Base-by-base conservation (phyloP, 64 coral and sea anemone genomes). In the Pachyseris speciosa region DNA sequence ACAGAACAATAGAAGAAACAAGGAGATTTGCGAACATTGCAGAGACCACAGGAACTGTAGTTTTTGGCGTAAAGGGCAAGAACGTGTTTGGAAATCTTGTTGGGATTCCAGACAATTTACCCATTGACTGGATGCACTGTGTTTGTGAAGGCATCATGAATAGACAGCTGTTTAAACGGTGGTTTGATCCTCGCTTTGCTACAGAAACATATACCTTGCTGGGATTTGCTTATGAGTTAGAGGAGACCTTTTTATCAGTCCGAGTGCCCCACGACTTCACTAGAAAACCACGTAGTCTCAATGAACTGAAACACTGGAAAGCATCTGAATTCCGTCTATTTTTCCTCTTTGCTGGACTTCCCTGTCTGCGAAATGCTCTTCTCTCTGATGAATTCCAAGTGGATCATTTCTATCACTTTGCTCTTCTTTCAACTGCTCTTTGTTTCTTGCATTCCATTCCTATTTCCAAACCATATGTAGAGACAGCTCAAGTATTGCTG, bases 111-210 rank as follows among this genome's bases (percentile, higher is more conserved):
- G 90, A 92, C 51, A 92, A 92, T 19, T 36, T 77, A 1, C 81
- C 83, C n/a, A 86, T 86, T 78, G 83, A 86, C 24, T 92, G 69
- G 90, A 92, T 92, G 90, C 90, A 92, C 25, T n/a, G n/a, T 84
- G 80, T 76, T 26, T 85, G 90, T 47, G 80, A 92, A 76, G 80
- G 81, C 0, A 61, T 92, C 8, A 24, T 92, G n/a, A n/a, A n/a
- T n/a, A n/a, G n/a, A n/a, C n/a, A n/a, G n/a, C n/a, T n/a, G n/a
- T n/a, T n/a, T n/a, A n/a, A n/a, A n/a, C n/a, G n/a, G n/a, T n/a
- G n/a, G n/a, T n/a, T n/a, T n/a, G n/a, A n/a, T n/a, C n/a, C 2
- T 26, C 10, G 36, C 9, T 51, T 28, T 78, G 27, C 38, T 53
- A 7, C 19, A 32, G 41, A 78, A 27, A 17, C 31, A 0, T 92